Evolutionary conservation across 2,797 vertebrate genomes (phyloP).

Genomic region (Hydrocynus forskahlii): DNA sequence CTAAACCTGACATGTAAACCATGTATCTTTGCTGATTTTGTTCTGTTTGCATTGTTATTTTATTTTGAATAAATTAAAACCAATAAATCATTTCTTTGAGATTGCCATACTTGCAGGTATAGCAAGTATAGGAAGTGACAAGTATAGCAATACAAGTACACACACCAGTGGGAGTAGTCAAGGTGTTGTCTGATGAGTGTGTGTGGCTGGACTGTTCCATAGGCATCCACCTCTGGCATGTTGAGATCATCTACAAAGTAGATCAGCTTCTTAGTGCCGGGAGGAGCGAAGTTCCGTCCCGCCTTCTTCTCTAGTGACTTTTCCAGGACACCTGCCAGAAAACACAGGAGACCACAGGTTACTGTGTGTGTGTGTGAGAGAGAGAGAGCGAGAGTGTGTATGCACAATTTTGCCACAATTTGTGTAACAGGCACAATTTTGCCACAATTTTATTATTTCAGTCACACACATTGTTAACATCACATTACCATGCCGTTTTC

Average conservation of each 20-base stretch:
- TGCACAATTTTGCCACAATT: too few species aligned
- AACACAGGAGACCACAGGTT: constrained; percentile 11
- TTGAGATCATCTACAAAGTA: constrained; percentile 85
- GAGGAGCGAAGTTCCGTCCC: constrained; percentile 80
- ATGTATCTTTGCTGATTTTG: neutral
- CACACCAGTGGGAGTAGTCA: constrained; percentile 79
- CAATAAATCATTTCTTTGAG: neutral
- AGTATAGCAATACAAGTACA: neutral
- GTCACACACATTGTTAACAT: too few species aligned
- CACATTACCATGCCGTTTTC: too few species aligned
- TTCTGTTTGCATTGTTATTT: neutral
- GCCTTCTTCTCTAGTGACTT: constrained; percentile 85
- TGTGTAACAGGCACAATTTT: too few species aligned
- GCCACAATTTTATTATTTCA: too few species aligned
- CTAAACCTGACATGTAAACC: neutral
- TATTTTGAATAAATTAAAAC: neutral
- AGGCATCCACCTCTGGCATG: constrained; percentile 82
- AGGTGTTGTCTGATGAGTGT: constrained; percentile 82
- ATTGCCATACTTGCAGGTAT: neutral
- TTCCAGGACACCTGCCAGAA: constrained; percentile 76
- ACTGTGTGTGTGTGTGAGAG: neutral
- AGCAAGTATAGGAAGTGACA: too few species aligned
- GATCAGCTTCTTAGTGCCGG: constrained; percentile 80
- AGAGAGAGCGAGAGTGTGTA: neutral
- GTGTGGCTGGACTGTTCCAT: constrained; percentile 82